These are phyloP conservation scores for Tetranychus piercei DNA, from an alignment of 2,888 invertebrate genomes.

Conservation along the genomic window DNA sequence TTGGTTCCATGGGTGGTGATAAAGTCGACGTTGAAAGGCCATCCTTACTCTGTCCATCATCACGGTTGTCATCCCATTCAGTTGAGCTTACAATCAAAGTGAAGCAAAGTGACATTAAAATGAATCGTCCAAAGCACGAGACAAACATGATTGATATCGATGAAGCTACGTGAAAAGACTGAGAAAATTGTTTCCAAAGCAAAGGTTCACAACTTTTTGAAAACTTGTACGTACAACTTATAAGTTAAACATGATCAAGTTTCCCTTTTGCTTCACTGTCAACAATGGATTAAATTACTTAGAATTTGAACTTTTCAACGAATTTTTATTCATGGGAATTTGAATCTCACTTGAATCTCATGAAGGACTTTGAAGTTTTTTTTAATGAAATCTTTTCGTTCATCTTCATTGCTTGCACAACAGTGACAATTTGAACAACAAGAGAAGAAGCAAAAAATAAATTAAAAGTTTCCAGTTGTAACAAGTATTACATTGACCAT, in stretches of 20 bases:
- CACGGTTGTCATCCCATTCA: not conserved
- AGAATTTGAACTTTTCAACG: not conserved
- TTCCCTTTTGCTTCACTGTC: not conserved
- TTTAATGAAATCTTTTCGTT: not conserved
- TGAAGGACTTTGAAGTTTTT: no score
- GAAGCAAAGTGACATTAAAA: not conserved
- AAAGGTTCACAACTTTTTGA: no score
- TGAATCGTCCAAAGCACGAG: not conserved
- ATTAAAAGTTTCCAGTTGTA: not conserved
- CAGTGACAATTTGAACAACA: no score
- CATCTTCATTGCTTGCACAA: not conserved
- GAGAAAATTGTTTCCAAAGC: no score
- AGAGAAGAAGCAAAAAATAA: not conserved
- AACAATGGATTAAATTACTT: not conserved
- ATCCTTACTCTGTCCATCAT: not conserved
- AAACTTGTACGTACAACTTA: not conserved
- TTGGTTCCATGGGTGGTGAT: not conserved
- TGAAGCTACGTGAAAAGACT: no score
- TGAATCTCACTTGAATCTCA: no score
- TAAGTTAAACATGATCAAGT: not conserved
- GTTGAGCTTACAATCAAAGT: not conserved
- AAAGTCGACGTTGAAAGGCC: not conserved
- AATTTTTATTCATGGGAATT: not conserved
- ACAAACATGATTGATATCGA: not conserved
- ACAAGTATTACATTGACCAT: not conserved